Evolutionary conservation across 2,888 invertebrate species (phyloP).

Genomic region (Mythimna lalbum): DNA sequence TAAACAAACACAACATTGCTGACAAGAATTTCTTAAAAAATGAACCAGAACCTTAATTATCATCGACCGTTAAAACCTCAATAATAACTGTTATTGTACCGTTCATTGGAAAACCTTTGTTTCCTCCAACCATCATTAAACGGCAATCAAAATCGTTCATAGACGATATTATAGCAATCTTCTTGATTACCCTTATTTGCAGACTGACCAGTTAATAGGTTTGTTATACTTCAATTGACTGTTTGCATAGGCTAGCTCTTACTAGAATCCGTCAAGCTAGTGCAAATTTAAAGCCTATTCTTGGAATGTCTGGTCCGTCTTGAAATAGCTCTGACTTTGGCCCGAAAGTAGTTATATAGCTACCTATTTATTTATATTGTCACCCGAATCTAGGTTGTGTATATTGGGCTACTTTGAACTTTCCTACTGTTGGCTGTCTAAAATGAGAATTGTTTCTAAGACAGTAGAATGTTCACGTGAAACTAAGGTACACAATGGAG

Average conservation of each 20-base stretch:
- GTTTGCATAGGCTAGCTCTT: slow-evolving; percentile 50
- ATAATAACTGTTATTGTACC: slow-evolving; percentile 34
- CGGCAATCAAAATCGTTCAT: slow-evolving; percentile 47
- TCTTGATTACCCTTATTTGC: slow-evolving; percentile 66
- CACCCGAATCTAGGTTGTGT: slow-evolving; percentile 18
- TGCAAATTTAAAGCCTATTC: slow-evolving; percentile 41
- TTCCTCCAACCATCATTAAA: slow-evolving; percentile 43
- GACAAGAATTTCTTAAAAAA: background rate
- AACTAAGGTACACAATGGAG: background rate
- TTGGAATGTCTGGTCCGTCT: slow-evolving; percentile 36
- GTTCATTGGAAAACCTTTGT: slow-evolving; percentile 31
- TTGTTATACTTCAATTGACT: slow-evolving; percentile 61
- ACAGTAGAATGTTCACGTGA: slow-evolving; percentile 3
- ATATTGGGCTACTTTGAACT: slow-evolving; percentile 33
- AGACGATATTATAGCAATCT: slow-evolving; percentile 66
- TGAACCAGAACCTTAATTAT: slow-evolving; percentile 3
- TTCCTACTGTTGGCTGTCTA: slow-evolving; percentile 9
- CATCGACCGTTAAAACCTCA: slow-evolving; percentile 17
- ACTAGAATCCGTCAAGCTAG: slow-evolving; percentile 33
- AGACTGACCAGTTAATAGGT: slow-evolving; percentile 58
- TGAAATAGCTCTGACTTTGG: slow-evolving; percentile 38
- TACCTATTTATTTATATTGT: slow-evolving; percentile 6
- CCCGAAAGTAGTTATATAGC: background rate
- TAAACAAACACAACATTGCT: no score
- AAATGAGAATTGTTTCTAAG: slow-evolving; percentile 30